Conservation (phyloP, 1,140 invertebrate species). For the Calliopsis andreniformis region DNA sequence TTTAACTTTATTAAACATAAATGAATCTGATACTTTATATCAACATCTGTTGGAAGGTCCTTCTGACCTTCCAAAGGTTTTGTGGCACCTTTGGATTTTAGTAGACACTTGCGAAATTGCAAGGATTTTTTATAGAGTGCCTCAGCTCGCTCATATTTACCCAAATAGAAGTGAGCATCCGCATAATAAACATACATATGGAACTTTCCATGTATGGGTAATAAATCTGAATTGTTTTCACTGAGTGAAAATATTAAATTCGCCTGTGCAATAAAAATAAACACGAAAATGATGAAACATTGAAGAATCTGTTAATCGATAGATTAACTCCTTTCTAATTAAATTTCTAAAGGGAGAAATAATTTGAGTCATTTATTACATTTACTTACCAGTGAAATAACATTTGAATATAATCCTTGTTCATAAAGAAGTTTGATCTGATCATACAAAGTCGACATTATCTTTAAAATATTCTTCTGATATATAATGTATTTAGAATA, state of each 20-base stretch:
- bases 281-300: conserved; percentile 72
- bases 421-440: conserved; percentile 84
- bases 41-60: conserved; percentile 82
- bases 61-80: conserved; percentile 81
- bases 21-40: conserved; percentile 90
- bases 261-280: conserved; percentile 82
- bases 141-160: conserved; percentile 87
- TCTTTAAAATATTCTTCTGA: conserved; percentile 10
- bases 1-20: conserved; percentile 86
- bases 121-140: conserved; percentile 86
- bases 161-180: conserved; percentile 85
- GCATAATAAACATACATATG: conserved; percentile 86
- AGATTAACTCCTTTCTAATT: too few relatives aligned
- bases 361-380: conserved; percentile 29
- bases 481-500: not conserved
- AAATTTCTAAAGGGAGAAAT: conserved; percentile 11
- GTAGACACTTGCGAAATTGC: conserved; percentile 86
- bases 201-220: conserved; percentile 83
- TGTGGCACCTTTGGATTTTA: conserved; percentile 83
- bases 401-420: conserved; percentile 83
- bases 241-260: conserved; percentile 85
- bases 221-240: conserved; percentile 85
- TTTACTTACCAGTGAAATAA: conserved; percentile 81
- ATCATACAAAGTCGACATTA: conserved; percentile 81
- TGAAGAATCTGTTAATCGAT: conserved; percentile 17